Conservation (phyloP, 2,888 invertebrate species). For the Deroplatys truncata region DNA sequence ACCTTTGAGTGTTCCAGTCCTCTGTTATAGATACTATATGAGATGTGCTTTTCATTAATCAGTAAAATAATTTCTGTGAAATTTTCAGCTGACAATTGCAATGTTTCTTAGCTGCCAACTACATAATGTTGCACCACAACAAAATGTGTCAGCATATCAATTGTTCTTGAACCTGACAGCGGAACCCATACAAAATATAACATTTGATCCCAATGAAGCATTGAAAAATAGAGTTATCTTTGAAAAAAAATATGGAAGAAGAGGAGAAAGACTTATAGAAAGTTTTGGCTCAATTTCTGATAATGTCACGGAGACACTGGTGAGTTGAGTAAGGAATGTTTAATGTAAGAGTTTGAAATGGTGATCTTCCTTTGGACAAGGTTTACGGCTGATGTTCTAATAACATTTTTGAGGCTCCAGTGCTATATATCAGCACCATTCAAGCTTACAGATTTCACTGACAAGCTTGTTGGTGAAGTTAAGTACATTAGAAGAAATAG, state of each 20-base stretch:
- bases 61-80: neutral
- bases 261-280: constrained; percentile 16
- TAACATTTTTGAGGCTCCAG: too few relatives aligned
- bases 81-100: neutral
- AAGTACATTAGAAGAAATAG: too few relatives aligned
- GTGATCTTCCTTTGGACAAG: too few relatives aligned
- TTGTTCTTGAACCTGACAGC: neutral
- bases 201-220: constrained; percentile 34
- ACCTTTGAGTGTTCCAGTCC: too few relatives aligned
- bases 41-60: too few relatives aligned
- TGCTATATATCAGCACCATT: too few relatives aligned
- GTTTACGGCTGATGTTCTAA: too few relatives aligned
- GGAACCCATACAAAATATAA: constrained; percentile 7
- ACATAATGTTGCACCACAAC: neutral
- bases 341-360: too few relatives aligned
- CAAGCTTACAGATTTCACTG: too few relatives aligned
- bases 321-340: neutral
- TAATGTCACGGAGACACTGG: neutral
- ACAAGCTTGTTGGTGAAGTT: too few relatives aligned
- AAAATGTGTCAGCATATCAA: neutral
- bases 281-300: neutral
- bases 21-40: too few relatives aligned
- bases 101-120: neutral
- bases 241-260: constrained; percentile 34
- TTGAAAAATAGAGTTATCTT: constrained; percentile 32